These are phyloP conservation scores for Atta colombica DNA, from an alignment of 1,140 invertebrate species.

Conservation along the genomic window DNA sequence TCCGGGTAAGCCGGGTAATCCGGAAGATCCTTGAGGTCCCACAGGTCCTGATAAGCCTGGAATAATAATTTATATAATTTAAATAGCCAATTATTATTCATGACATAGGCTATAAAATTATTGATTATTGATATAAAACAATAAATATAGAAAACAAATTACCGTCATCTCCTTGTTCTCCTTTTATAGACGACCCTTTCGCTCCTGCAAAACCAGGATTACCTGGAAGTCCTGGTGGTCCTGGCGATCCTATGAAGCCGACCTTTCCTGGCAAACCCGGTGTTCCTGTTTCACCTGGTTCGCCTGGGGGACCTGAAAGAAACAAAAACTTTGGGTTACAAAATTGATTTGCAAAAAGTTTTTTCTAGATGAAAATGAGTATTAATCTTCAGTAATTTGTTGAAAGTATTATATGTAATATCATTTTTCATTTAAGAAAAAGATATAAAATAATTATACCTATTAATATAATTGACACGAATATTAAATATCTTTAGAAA, in stretches of 20 bases:
- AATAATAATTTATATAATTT: conserved; percentile 50
- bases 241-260: conserved; percentile 86
- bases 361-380: conserved; percentile 1
- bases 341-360: neutral
- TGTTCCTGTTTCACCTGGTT: conserved; percentile 88
- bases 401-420: neutral
- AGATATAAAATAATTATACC: neutral
- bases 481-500: conserved; percentile 1
- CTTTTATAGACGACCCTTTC: conserved; percentile 88
- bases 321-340: neutral
- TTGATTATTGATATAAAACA: neutral
- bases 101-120: neutral
- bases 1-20: conserved; percentile 88
- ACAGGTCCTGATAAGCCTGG: conserved; percentile 87
- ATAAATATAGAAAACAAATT: conserved; percentile 17
- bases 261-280: conserved; percentile 87
- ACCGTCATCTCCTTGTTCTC: conserved; percentile 91
- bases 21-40: conserved; percentile 88
- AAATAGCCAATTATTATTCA: neutral
- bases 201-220: conserved; percentile 86
- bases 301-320: conserved; percentile 85
- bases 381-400: neutral
- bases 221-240: conserved; percentile 85
- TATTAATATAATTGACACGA: neutral
- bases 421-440: neutral